Percentiles rank a stretch among this genome's conserved stretches.
phyloP scores from a whole-genome alignment of 2,113 vertebrate genomes.

The Meriones unguiculatus region DNA sequence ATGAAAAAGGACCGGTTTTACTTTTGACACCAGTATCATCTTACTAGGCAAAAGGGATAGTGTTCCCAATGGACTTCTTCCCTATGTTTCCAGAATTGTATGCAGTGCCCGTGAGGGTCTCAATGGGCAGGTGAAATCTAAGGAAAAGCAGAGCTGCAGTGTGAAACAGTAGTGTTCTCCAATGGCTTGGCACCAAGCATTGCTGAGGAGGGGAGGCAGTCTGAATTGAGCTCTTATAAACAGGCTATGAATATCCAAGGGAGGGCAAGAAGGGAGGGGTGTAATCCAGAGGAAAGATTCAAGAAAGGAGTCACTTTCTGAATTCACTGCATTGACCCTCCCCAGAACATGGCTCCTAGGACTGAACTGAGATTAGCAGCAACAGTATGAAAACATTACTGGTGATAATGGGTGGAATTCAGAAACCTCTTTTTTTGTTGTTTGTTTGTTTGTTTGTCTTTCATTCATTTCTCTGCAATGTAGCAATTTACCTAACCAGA shows the following conservation, averaged over 20 bases:
- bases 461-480: neutral
- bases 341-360: neutral
- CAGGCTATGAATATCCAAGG: neutral
- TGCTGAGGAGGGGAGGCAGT: neutral
- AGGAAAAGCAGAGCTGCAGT: neutral
- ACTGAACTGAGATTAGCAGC: neutral
- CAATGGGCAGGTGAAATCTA: neutral
- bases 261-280: neutral
- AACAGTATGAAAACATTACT: neutral
- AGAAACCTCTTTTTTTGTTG: neutral
- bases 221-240: neutral
- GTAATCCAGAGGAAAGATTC: neutral
- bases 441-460: no score
- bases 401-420: neutral
- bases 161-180: neutral
- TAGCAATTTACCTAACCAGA: neutral
- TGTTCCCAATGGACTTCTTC: neutral
- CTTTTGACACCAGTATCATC: neutral
- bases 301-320: neutral
- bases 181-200: neutral
- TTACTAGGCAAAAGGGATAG: conserved; percentile 36
- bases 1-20: neutral
- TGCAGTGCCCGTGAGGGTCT: neutral
- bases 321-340: neutral
- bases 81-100: conserved; percentile 1